Evolutionary conservation across 2,797 vertebrate genomes (phyloP), one percentile per base, ranked within the genome.

Genomic region (Sebastes nivosus): DNA sequence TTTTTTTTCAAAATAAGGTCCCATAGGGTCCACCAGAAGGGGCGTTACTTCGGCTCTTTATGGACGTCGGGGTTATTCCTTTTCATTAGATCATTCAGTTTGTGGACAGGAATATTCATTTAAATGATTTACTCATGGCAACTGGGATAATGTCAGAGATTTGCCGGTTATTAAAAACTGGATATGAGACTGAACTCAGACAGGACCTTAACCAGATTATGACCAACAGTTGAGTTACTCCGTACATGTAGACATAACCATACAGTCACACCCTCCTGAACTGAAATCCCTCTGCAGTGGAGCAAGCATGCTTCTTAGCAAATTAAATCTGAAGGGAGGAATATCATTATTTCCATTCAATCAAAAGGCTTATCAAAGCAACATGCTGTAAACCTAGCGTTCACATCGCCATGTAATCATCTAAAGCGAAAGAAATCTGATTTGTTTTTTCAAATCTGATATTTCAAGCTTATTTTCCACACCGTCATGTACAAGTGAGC

Each of bases 361-460:
- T 87, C 74, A 77, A 54, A 79, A 13, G 14, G 34, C 68, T 78
- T 72, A 76, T 89, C 77, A 75, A 74, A 75, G 67, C 66, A 74
- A 60, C 52, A 66, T 59, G 52, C 22, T 71, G 64, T 72, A 80
- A 72, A 81, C 32, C 5, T 73, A 67, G 54, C 57, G 67, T 74
- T 86, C 60, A 61, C 54, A 8, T 64, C 18, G 38, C 83, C 79
- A 72, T 76, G 66, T 81, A 69, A 80, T 87, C 46, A 82, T 78
- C 52, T 72, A 75, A 73, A 73, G 76, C 4, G 18, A 79, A 54
- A 65, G 30, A 52, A 87, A 84, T 88, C 57, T 59, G 75, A 86
- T 86, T 79, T 86, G 75, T 69, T 70, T 77, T 75, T 61, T 80
- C 38, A 64, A 81, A 80, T 90, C 22, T 72, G 79, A 87, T 84